These are phyloP conservation scores for Aquatica leii DNA, from an alignment of 2,888 invertebrate species.

Conservation along the genomic window DNA sequence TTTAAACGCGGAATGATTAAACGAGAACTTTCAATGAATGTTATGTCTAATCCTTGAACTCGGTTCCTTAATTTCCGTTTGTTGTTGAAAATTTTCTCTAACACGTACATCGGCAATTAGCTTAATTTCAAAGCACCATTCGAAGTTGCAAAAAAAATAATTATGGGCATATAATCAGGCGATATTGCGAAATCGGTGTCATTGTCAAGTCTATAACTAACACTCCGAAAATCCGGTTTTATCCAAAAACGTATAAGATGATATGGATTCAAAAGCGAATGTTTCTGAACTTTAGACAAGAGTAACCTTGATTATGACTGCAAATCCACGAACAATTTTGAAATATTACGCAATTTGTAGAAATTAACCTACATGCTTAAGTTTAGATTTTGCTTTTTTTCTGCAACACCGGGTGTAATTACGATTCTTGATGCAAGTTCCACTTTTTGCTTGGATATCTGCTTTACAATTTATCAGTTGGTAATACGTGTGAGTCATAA, in stretches of 20 bases:
- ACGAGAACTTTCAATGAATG: background rate
- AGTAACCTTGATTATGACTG: slow-evolving; percentile 26
- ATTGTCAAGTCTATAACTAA: slow-evolving; percentile 29
- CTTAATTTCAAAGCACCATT: background rate
- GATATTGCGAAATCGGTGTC: slow-evolving; percentile 31
- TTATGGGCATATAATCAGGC: slow-evolving; percentile 18
- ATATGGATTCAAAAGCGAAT: slow-evolving; percentile 26
- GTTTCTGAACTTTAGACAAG: slow-evolving; percentile 24
- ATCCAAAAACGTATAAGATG: slow-evolving; percentile 18
- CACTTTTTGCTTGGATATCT: background rate
- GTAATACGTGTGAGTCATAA: slow-evolving; percentile 15
- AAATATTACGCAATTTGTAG: slow-evolving; percentile 13
- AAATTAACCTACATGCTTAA: background rate
- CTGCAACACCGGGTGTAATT: background rate
- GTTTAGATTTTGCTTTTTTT: background rate
- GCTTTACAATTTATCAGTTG: background rate
- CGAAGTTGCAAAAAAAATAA: slow-evolving; percentile 16
- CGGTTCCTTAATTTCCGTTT: slow-evolving; percentile 7
- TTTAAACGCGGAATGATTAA: background rate
- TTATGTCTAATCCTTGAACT: slow-evolving; percentile 14
- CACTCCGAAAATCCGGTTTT: slow-evolving; percentile 28
- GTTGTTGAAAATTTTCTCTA: background rate
- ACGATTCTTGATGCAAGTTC: background rate
- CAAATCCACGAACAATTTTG: background rate
- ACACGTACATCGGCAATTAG: background rate